Conservation (phyloP, 2,888 invertebrate species). For the Blera fallax region DNA sequence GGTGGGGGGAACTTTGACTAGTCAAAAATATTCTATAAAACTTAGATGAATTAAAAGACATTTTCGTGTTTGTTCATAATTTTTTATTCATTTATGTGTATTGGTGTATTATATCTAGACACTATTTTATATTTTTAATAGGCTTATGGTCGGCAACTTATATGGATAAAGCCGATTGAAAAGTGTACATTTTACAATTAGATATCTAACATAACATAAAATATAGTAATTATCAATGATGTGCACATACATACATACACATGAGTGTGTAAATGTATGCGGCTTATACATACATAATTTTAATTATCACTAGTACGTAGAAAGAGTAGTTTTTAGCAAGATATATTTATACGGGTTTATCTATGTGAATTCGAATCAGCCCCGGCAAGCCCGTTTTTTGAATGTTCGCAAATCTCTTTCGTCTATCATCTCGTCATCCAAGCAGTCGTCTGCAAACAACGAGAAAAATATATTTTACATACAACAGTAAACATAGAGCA, state of each 20-base stretch:
- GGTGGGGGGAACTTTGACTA: too few relatives aligned
- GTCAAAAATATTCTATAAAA: too few relatives aligned
- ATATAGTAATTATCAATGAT: conserved; percentile 46
- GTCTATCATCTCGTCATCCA: conserved; percentile 38
- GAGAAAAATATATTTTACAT: conserved; percentile 44
- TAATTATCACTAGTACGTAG: conserved; percentile 63
- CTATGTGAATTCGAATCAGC: conserved; percentile 57
- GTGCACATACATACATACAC: conserved; percentile 24
- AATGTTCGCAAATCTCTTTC: conserved; percentile 65
- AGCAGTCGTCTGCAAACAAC: conserved; percentile 67
- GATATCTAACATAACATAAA: conserved; percentile 56
- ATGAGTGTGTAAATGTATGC: background rate
- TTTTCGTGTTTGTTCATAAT: conserved; percentile 16
- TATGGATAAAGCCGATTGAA: conserved; percentile 39
- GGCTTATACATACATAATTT: conserved; percentile 19
- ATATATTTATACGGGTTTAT: conserved; percentile 20
- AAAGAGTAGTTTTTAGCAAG: conserved; percentile 51
- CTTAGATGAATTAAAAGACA: background rate
- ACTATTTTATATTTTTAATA: conserved; percentile 50
- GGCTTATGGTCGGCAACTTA: conserved; percentile 50
- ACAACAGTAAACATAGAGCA: background rate
- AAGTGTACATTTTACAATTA: conserved; percentile 30
- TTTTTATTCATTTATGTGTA: conserved; percentile 56
- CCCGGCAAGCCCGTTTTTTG: conserved; percentile 68
- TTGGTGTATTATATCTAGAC: conserved; percentile 51